Base-by-base conservation (phyloP, 2,113 vertebrate genomes). In the Archilochus colubris region DNA sequence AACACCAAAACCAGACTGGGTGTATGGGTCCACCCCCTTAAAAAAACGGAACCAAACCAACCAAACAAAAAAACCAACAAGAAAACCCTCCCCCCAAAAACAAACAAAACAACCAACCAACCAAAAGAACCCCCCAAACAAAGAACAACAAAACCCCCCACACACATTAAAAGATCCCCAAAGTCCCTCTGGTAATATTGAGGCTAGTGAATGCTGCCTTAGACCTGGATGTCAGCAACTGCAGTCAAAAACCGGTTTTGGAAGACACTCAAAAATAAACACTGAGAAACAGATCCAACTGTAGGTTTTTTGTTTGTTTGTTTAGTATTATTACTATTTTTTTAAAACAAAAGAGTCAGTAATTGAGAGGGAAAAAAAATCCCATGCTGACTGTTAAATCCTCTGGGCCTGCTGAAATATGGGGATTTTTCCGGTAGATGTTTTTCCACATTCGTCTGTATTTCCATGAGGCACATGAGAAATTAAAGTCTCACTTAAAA, bases 341-440 rank as follows among this genome's bases (percentile, higher is more conserved):
- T 79, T 82, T 18, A 8, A 93, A 95, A 82, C 82, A 88, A 85
- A 70, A 86, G 69, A 86, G 57, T 89, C 77, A 73, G 62, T 72
- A 89, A 75, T 57, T 63, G 72, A 94, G 81, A 82, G 40, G 55
- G 77, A 68, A 76, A 95, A 96, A 95, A 96, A 93, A 88, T 94
- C 82, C 94, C 89, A 93, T 88, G 91, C 82, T 94, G 87, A 81
- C 95, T 93, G 77, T 75, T 82, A 95, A 96, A 54, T 91, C 91
- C 82, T 91, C 59, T 89, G 94, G 93, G 95, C 55, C 84, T 76
- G 31, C 27, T 86, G 57, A 91, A 86, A 43, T 57, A 93, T 8
- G 20, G 76, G 88, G 53, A 74, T 93, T 91, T 97, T 97, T 94
- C 93, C 94, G 91, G 59, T 81, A 61, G 88, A 94, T 85, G 79